These are phyloP conservation scores for Heliconius aoede DNA, from an alignment of 2,888 invertebrate species.

Conservation along the genomic window DNA sequence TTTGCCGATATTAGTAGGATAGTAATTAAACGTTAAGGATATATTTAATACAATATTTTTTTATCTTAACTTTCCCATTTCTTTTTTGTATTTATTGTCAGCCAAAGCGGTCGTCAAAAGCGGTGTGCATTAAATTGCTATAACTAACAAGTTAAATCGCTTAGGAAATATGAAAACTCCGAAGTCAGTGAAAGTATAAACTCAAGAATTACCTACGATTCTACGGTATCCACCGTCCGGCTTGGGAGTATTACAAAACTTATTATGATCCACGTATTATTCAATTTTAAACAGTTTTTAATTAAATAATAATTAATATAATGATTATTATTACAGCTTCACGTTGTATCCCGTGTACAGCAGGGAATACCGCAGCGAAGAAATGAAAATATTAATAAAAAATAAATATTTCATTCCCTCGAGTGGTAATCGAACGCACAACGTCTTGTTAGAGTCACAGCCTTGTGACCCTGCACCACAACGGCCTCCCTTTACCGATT, in stretches of 20 bases:
- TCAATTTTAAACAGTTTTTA: background rate
- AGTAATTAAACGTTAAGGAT: background rate
- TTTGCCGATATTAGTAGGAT: background rate
- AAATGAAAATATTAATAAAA: too few relatives aligned
- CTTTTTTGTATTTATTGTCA: constrained; percentile 28
- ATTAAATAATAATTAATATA: too few relatives aligned
- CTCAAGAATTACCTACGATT: constrained; percentile 13
- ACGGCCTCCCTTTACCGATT: too few relatives aligned
- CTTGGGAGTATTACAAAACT: background rate
- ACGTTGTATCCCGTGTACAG: too few relatives aligned
- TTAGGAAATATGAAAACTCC: constrained; percentile 41
- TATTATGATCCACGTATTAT: background rate
- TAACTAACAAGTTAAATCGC: constrained; percentile 33
- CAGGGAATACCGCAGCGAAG: too few relatives aligned
- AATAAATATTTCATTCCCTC: too few relatives aligned
- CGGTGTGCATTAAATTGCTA: constrained; percentile 34
- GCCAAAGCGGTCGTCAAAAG: constrained; percentile 28
- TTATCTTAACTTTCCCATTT: background rate
- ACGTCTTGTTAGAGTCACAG: too few relatives aligned
- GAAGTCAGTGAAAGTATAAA: constrained; percentile 44
- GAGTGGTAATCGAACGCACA: too few relatives aligned
- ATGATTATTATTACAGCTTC: too few relatives aligned
- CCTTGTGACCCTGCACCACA: too few relatives aligned
- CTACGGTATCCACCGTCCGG: background rate
- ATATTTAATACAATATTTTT: background rate